Evolutionary conservation across 2,113 vertebrate genomes (phyloP), one percentile per base, ranked within the genome.

Genomic region (Buteo buteo): DNA sequence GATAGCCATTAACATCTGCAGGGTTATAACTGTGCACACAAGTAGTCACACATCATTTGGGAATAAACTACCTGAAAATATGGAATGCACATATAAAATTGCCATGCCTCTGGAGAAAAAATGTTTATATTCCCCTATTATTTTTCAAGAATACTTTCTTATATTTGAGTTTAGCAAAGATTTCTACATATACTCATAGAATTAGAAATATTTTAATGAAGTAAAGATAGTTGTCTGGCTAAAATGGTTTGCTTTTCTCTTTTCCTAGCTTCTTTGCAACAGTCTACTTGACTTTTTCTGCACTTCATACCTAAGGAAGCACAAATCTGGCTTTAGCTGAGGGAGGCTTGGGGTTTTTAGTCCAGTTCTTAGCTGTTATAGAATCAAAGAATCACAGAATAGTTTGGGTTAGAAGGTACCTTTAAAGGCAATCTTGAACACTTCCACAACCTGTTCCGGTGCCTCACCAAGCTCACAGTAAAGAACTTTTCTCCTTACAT

Each of bases 31-130:
- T 74, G 34, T 22, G 49, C 58, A 19, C 44, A 62, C 15, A 58
- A 0, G 0, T 4, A 7, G 15, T n/a, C 34, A 40, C 38, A 38
- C 13, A 18, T 13, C 40, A 76, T 88, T 32, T 0, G 5, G 52
- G 47, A 1, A 1, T 55, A 61, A 89, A 76, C 14, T 42, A 42
- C 16, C 49, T 20, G 22, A 64, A 89, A 85, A 77, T 49, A 65
- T 8, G 22, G 59, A 58, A 62, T 44, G 61, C 17, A 8, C 6
- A 4, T n/a, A 22, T 47, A 19, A 90, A 93, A 80, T 36, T 38
- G 6, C 32, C 13, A n/a, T 31, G 21, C 16, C 32, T 82, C 58
- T 2, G 6, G 32, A 80, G 69, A 58, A 83, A 55, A 55, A 81
- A 55, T 47, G 36, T 66, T 91, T 66, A n/a, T 66, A 38, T 76